Evolutionary conservation across 92 coral and sea anemone species (phyloP), one percentile per base, ranked within the genome.

Genomic region (Umimayanthus kanabou): DNA sequence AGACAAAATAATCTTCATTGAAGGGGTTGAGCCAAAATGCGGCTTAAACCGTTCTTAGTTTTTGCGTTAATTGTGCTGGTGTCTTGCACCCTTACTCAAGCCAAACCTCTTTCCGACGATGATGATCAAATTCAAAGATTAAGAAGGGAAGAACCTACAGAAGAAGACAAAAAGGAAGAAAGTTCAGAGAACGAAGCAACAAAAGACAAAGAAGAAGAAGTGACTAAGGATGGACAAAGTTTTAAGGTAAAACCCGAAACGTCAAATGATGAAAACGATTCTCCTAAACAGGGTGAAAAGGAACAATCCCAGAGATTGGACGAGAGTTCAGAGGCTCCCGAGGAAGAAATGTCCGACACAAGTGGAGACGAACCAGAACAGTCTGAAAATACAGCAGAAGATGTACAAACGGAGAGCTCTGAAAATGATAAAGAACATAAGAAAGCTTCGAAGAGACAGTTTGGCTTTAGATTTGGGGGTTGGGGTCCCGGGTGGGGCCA

Each of bases 61-160:
- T 84, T 95, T 66, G 85, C 88, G 61, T 84, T 95, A 64, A 33
- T 94, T 55, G 91, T 88, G 39, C 45, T 93, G 29, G 53, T 90
- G 76, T 74, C 86, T 81, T 85, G 85, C 15, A 86, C 88, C 64
- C 28, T 90, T 67, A 85, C 91, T 69, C 88, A 91, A 23, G 91
- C 90, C 14, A 95, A 95, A 67, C 98, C 98, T 25, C 76, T 95
- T 16, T 45, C 91, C 10, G 92, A 88, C 76, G 96, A 94, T 18
- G 89, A 88, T 83, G 92, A 89, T 39, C 75, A 72, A 58, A 91
- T 37, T 83, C 65, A 70, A 70, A 70, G 50, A 45, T 71, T 69
- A 70, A 33, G 64, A 70, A 70, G 37, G 77, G 90, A 84, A 25
- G 69, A 14, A 61, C 47, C 79, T 33, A 39, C 61, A 57, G 92